Evolutionary conservation across 2,888 invertebrate species (phyloP), one percentile per base, ranked within the genome.

Genomic region (Orchesella flavescens): DNA sequence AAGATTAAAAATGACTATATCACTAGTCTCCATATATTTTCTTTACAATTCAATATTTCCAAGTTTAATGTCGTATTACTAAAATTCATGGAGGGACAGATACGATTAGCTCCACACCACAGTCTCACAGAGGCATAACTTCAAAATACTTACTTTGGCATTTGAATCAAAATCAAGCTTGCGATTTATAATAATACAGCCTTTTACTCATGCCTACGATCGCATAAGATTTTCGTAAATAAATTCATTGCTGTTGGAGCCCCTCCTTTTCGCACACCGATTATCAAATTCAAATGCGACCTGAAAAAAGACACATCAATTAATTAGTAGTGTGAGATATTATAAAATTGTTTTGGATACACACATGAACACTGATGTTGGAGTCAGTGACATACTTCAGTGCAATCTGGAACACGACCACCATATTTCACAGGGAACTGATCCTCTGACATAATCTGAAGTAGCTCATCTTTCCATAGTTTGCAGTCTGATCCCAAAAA

Each of bases 371-470:
- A 53, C 3, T n/a, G 10, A 53, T 53, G n/a, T 53, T 53, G 13
- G 3, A 53, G n/a, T 12, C n/a, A n/a, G 2, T 15, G 1, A 24
- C 24, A 1, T 34, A 77, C 77, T 53, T 77, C 69, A 19, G 53
- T 34, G 1, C 1, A 13, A 23, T 77, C 77, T 15, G 69, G 61
- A n/a, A 69, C 4, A 5, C 61, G 23, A 0, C 83, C 83, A 0
- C 83, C 83, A 55, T 83, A 83, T 13, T 77, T 53, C 21, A 19
- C 17, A 3, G 72, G 72, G 17, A 83, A 71, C 69, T 74, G 69
- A 23, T 83, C 83, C 12, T 44, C 44, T 7, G 24, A 7, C 63
- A 71, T 46, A n/a, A 43, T n/a, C n/a, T 77, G 59, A 0, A 59
- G 34, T 43, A 83, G 43, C 15, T 49, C 46, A 13, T 61, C 57